A percentile compares a stretch with the other conserved stretches of the same genome.
Evolutionary conservation across 2,888 invertebrate genomes (phyloP).

Genomic region (Pteria penguin): DNA sequence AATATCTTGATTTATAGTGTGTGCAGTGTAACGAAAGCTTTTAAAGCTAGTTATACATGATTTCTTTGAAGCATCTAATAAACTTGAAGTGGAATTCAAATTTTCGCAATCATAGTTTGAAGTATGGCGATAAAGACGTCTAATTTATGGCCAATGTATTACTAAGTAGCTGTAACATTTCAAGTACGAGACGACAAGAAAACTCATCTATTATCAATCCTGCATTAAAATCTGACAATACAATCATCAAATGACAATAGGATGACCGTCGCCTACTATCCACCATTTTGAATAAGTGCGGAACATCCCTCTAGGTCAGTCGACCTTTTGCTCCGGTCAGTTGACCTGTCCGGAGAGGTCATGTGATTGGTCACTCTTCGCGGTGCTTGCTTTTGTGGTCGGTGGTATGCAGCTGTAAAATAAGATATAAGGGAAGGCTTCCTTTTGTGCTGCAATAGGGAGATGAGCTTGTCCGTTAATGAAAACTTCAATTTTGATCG

Average conservation of each 20-base stretch:
- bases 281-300: conserved; percentile 4
- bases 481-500: conserved; percentile 1
- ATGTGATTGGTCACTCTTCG: conserved; percentile 41
- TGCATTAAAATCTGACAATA: neutral
- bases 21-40: no score
- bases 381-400: conserved; percentile 10
- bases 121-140: conserved; percentile 24
- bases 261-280: neutral
- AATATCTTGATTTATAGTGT: no score
- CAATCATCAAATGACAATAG: conserved; percentile 10
- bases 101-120: no score
- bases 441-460: conserved; percentile 31
- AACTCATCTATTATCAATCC: conserved; percentile 6
- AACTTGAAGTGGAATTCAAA: no score
- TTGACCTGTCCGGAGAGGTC: conserved; percentile 33
- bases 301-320: conserved; percentile 24
- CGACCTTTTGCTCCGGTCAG: conserved; percentile 30
- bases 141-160: conserved; percentile 11
- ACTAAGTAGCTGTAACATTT: neutral
- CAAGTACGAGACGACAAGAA: neutral
- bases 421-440: conserved; percentile 35
- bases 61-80: no score
- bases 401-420: conserved; percentile 28
- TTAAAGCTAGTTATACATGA: no score
- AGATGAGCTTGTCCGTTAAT: conserved; percentile 23